Conservation (phyloP, 2,113 vertebrate genomes). For the Bombycilla garrulus region DNA sequence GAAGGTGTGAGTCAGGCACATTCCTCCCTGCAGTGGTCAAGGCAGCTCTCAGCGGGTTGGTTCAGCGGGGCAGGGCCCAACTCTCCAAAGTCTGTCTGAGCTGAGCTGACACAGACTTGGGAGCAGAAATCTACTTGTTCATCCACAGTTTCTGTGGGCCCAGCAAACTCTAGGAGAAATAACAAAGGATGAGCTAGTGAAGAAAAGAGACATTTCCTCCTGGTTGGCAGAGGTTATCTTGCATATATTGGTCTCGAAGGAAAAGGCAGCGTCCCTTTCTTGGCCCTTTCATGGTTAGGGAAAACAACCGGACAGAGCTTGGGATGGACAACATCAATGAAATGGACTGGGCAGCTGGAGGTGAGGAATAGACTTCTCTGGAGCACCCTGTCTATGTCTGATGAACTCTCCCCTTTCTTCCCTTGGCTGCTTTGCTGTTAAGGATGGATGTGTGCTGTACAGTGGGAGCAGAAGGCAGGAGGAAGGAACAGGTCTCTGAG, state of each 20-base stretch:
- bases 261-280: not conserved
- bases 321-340: not conserved
- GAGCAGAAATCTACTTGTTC: not conserved
- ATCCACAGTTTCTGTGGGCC: not conserved
- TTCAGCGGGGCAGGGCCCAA: not conserved
- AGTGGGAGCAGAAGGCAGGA: not conserved
- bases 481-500: not conserved
- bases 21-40: not conserved
- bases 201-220: not conserved
- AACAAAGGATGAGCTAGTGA: not conserved
- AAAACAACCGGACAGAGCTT: not conserved
- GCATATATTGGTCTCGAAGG: not conserved
- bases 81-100: not conserved
- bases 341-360: not conserved
- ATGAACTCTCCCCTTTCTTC: not conserved
- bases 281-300: not conserved
- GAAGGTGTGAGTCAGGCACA: slow-evolving; percentile 31
- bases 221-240: not conserved
- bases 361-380: slow-evolving; percentile 22
- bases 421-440: not conserved
- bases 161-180: not conserved
- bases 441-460: not conserved
- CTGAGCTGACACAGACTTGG: not conserved
- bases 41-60: not conserved
- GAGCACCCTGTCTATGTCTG: not conserved